These are phyloP conservation scores for Drosophila mimica DNA, from an alignment of 2,888 invertebrate species.

Conservation along the genomic window DNA sequence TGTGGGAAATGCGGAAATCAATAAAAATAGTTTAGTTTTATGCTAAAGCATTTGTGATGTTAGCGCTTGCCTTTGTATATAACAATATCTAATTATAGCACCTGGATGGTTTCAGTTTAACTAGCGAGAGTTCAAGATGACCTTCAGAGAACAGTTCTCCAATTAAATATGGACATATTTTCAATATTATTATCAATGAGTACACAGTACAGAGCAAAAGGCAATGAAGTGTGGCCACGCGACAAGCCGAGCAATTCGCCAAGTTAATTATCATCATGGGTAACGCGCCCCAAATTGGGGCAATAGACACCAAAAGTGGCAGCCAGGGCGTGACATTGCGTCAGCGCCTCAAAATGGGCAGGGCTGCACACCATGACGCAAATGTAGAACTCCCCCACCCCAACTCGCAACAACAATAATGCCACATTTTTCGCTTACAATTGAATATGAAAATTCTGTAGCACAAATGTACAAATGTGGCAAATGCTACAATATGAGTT, in stretches of 20 bases:
- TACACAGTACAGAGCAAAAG: slow-evolving; percentile 13
- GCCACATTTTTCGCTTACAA: not conserved
- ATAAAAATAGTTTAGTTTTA: not conserved
- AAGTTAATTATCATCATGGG: slow-evolving; percentile 70
- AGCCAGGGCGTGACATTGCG: slow-evolving; percentile 64
- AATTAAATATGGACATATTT: slow-evolving; percentile 12
- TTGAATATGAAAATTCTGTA: not conserved
- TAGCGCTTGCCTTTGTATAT: not conserved
- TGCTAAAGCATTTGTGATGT: not conserved
- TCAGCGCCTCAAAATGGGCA: slow-evolving; percentile 36
- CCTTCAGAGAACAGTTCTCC: slow-evolving; percentile 21
- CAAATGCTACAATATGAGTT: not conserved
- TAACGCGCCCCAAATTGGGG: slow-evolving; percentile 63
- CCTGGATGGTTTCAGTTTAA: not conserved
- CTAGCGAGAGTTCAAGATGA: slow-evolving; percentile 24
- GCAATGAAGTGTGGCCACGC: slow-evolving; percentile 73
- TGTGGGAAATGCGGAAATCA: not conserved
- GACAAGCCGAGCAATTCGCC: slow-evolving; percentile 59
- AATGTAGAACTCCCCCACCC: slow-evolving; percentile 18
- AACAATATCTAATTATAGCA: not conserved
- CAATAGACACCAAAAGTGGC: slow-evolving; percentile 52
- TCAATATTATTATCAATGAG: slow-evolving; percentile 24
- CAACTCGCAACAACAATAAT: slow-evolving; percentile 7
- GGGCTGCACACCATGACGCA: slow-evolving; percentile 33
- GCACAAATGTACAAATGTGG: not conserved